phyloP scores from a whole-genome alignment of 2,113 vertebrate species.

The Aspidoscelis tigris region DNA sequence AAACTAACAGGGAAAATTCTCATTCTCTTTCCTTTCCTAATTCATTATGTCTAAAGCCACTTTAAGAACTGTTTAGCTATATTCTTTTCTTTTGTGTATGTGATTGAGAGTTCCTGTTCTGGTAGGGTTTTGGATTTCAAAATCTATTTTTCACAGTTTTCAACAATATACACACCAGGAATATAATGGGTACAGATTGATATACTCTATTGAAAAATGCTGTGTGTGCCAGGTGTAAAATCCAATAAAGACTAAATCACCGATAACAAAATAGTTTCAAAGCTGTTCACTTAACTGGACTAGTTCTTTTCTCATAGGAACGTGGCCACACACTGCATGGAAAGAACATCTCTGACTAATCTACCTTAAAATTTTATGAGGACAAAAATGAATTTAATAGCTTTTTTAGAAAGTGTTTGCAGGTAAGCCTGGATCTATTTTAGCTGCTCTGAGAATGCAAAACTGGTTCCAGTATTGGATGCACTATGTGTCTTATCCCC shows the following conservation, averaged over 20 bases:
- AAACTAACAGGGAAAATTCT: too few species aligned
- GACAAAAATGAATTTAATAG: slow-evolving; percentile 16
- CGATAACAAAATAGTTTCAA: slow-evolving; percentile 42
- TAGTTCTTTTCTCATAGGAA: slow-evolving; percentile 46
- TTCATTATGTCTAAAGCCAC: too few species aligned
- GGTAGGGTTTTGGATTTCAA: slow-evolving; percentile 28
- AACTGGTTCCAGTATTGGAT: neutral
- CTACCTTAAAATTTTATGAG: slow-evolving; percentile 48
- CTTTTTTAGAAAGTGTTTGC: slow-evolving; percentile 32
- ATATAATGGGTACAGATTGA: slow-evolving; percentile 33
- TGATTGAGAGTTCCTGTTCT: neutral
- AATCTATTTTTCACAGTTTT: slow-evolving; percentile 57
- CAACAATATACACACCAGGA: slow-evolving; percentile 28
- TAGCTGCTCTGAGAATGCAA: neutral
- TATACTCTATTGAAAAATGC: neutral
- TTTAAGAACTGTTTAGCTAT: too few species aligned
- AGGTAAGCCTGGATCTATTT: neutral
- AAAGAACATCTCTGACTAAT: slow-evolving; percentile 40
- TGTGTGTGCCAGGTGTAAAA: slow-evolving; percentile 52
- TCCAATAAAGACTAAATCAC: slow-evolving; percentile 51
- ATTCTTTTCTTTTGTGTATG: too few species aligned
- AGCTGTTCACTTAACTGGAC: slow-evolving; percentile 57
- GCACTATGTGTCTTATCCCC: too few species aligned
- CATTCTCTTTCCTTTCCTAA: too few species aligned
- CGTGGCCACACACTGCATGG: neutral